Conservation (phyloP, 2,113 vertebrate species). For the Epinephelus moara region DNA sequence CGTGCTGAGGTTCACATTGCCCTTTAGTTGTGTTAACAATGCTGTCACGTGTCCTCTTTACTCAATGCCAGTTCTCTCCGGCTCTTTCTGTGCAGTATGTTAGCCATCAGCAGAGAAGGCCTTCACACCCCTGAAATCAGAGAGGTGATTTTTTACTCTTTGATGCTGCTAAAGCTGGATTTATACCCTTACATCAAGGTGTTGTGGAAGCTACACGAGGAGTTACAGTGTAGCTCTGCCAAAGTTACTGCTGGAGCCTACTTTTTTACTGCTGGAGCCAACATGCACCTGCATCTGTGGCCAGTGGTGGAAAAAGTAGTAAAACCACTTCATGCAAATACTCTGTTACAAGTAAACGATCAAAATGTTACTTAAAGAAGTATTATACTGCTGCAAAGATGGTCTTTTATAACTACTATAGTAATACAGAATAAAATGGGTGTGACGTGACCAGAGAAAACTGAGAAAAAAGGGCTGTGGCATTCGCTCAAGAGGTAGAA, state of each 20-base stretch:
- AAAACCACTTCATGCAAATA: no score
- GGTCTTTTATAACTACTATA: no score
- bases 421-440: no score
- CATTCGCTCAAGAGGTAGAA: no score
- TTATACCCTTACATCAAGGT: not conserved
- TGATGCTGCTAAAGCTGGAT: slow-evolving; percentile 10
- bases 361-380: no score
- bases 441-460: no score
- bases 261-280: no score
- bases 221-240: not conserved
- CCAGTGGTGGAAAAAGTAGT: no score
- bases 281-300: not conserved
- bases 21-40: slow-evolving; percentile 42
- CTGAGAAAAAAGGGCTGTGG: no score
- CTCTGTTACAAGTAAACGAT: no score
- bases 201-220: not conserved
- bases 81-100: slow-evolving; percentile 17
- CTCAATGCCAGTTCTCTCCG: not conserved
- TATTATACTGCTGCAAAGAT: no score
- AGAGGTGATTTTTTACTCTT: slow-evolving; percentile 14
- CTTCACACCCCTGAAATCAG: slow-evolving; percentile 8
- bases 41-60: not conserved
- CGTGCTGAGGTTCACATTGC: slow-evolving; percentile 3
- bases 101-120: slow-evolving; percentile 15
- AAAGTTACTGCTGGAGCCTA: not conserved